Conservation (phyloP, 2,113 vertebrate genomes). For the Pygoscelis adeliae region DNA sequence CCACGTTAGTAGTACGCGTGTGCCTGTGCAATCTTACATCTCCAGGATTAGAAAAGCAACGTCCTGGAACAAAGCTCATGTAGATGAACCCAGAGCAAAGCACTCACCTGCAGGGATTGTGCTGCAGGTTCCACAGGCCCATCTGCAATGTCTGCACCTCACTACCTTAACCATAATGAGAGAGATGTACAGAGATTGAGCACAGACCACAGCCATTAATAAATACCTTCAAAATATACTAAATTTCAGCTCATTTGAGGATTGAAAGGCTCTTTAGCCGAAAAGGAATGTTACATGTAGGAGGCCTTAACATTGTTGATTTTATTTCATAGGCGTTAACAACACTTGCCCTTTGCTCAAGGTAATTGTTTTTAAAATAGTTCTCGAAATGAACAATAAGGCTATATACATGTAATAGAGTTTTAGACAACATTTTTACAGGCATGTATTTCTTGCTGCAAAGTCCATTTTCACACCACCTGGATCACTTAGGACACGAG, state of each 20-base stretch:
- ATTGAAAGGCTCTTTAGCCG: not conserved
- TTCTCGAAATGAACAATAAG: not conserved
- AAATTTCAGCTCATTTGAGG: not conserved
- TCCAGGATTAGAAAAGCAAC: not conserved
- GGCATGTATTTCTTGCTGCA: not conserved
- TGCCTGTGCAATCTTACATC: not conserved
- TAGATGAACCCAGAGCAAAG: not conserved
- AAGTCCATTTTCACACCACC: not conserved
- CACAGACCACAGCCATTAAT: not conserved
- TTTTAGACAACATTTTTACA: not conserved
- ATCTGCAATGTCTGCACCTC: not conserved
- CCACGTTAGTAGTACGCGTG: accelerated
- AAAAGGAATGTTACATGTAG: not conserved
- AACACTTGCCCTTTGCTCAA: not conserved
- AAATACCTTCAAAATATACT: not conserved
- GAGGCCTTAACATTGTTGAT: not conserved
- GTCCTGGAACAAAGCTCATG: not conserved
- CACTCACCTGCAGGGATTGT: not conserved
- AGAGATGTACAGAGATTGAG: not conserved
- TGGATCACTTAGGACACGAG: not conserved
- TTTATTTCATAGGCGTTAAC: not conserved
- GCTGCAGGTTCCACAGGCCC: not conserved
- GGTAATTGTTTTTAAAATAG: not conserved
- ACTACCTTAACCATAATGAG: not conserved
- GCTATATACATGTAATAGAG: too few relatives aligned